Percentiles rank a stretch among this genome's conserved stretches.
Conservation (phyloP, 2,888 invertebrate species). For the Ecdyonurus torrentis region DNA sequence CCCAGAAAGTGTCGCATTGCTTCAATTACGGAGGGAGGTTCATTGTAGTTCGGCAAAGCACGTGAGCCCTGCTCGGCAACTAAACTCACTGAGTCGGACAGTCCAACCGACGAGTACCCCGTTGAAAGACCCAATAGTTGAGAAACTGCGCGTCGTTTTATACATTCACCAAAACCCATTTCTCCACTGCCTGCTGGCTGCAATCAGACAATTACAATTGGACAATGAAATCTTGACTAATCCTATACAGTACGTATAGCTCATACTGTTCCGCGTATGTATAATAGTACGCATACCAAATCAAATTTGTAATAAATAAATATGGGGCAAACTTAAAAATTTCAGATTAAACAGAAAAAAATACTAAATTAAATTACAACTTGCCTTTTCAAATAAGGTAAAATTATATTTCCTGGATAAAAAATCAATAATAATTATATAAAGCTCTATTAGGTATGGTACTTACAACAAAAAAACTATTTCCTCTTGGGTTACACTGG, state of each 20-base stretch:
- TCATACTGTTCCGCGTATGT: too few species aligned
- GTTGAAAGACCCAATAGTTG: background rate
- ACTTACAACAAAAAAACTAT: background rate
- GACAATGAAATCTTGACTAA: too few species aligned
- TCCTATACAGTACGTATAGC: too few species aligned
- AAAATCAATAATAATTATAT: background rate
- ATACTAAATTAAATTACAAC: background rate
- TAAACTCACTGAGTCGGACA: background rate
- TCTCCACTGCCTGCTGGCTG: background rate
- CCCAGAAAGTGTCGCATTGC: conserved; percentile 48
- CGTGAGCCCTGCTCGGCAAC: background rate
- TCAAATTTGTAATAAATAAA: too few species aligned
- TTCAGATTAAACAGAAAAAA: background rate
- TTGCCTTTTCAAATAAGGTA: background rate
- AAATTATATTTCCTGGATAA: background rate
- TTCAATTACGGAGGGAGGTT: conserved; percentile 38
- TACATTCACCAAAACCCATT: background rate
- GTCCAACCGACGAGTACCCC: background rate
- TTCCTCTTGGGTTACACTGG: background rate
- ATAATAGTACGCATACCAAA: too few species aligned
- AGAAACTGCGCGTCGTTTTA: background rate
- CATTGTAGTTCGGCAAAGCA: background rate
- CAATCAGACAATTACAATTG: too few species aligned
- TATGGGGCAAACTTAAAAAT: background rate
- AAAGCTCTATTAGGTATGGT: background rate